phyloP scores from a whole-genome alignment of 1,140 invertebrate species.

The Scaptomyza pallida region DNA sequence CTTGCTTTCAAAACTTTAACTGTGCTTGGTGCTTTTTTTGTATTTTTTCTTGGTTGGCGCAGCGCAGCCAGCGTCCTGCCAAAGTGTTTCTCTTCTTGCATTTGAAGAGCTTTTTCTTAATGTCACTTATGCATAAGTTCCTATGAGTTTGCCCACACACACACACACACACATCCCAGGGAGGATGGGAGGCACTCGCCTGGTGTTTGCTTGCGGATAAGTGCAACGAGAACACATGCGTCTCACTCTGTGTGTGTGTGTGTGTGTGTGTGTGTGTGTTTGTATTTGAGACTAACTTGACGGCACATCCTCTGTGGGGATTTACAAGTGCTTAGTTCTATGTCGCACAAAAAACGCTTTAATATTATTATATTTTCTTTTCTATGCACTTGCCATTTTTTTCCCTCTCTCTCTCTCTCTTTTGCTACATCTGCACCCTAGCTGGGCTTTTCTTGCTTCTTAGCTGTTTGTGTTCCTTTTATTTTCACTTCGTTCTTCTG shows the following conservation, averaged over 20 bases:
- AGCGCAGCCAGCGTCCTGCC: constrained; percentile 55
- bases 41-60: constrained; percentile 64
- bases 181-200: constrained; percentile 41
- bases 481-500: background rate
- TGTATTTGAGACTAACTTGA: constrained; percentile 81
- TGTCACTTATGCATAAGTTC: constrained; percentile 83
- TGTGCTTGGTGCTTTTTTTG: constrained; percentile 59
- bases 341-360: constrained; percentile 80
- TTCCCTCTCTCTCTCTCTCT: too few species aligned
- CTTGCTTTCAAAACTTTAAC: constrained; percentile 76
- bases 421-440: constrained; percentile 12
- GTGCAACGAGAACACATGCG: constrained; percentile 62
- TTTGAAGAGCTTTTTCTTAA: constrained; percentile 83
- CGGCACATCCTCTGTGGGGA: constrained; percentile 82
- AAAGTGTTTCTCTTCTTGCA: constrained; percentile 82
- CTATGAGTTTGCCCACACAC: constrained; percentile 71
- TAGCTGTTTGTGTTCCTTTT: constrained; percentile 30
- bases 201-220: constrained; percentile 75
- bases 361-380: constrained; percentile 83
- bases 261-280: constrained; percentile 51
- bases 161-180: constrained; percentile 39
- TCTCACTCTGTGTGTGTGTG: constrained; percentile 13
- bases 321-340: constrained; percentile 83
- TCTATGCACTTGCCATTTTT: constrained; percentile 60
- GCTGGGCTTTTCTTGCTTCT: constrained; percentile 38